Conservation (phyloP, 1,140 invertebrate genomes). For the Drosophila pseudoobscura region DNA sequence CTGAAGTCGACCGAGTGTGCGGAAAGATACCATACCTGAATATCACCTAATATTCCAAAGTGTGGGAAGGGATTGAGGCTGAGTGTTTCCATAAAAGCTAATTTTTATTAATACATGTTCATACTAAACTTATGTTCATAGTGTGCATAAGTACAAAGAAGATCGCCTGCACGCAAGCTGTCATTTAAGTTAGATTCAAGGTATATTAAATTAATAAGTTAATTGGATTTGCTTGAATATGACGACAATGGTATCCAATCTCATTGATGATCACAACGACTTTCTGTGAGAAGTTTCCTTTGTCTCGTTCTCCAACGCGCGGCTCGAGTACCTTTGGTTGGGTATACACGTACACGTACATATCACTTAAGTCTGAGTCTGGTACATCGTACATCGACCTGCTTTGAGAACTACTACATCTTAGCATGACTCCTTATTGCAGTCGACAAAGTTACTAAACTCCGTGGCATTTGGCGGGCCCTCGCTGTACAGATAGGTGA, state of each 20-base stretch:
- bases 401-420: slow-evolving; percentile 17
- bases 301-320: slow-evolving; percentile 9
- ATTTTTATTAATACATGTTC: too few relatives aligned
- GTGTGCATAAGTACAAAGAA: slow-evolving; percentile 28
- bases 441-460: slow-evolving; percentile 83
- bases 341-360: not conserved
- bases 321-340: slow-evolving; percentile 13
- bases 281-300: too few relatives aligned
- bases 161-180: slow-evolving; percentile 40
- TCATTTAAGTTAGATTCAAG: slow-evolving; percentile 30
- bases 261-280: slow-evolving; percentile 55
- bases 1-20: too few relatives aligned
- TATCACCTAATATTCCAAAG: too few relatives aligned
- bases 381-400: not conserved
- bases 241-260: slow-evolving; percentile 54
- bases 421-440: slow-evolving; percentile 82
- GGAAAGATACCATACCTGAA: too few relatives aligned
- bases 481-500: slow-evolving; percentile 87
- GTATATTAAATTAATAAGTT: slow-evolving; percentile 52
- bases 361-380: too few relatives aligned
- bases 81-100: too few relatives aligned
- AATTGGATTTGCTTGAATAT: slow-evolving; percentile 39
- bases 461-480: slow-evolving; percentile 85
- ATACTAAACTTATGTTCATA: too few relatives aligned
- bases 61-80: too few relatives aligned